phyloP scores from a whole-genome alignment of 2,888 invertebrate species.

The Beris chalybata region DNA sequence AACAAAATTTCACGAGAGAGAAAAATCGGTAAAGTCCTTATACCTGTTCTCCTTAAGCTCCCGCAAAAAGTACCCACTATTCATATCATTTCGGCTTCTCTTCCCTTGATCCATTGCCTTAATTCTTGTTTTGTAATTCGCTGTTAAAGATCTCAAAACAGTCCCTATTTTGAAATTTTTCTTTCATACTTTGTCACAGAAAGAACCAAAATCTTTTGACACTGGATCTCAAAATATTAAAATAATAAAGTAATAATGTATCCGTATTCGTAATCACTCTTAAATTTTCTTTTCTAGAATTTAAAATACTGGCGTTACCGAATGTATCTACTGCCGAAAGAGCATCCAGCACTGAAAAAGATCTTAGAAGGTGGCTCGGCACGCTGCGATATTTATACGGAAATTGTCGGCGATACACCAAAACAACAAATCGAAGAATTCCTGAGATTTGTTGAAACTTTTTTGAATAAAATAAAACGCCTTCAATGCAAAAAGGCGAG shows the following conservation, averaged over 20 bases:
- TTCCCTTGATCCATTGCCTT: no score
- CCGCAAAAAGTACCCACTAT: no score
- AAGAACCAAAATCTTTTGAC: neutral
- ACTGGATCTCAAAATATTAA: neutral
- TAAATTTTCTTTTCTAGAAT: constrained; percentile 59
- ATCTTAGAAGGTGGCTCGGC: constrained; percentile 72
- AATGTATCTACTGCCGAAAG: constrained; percentile 82
- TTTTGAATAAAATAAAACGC: constrained; percentile 87
- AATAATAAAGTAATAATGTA: constrained; percentile 7
- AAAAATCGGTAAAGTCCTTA: no score
- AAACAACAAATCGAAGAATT: constrained; percentile 69
- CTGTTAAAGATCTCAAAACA: no score
- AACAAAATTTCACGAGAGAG: no score
- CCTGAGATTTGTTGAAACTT: constrained; percentile 79
- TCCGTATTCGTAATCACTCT: neutral
- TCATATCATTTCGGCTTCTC: no score
- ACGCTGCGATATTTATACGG: constrained; percentile 81
- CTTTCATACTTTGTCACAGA: neutral
- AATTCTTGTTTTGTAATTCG: no score
- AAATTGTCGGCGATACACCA: constrained; percentile 59
- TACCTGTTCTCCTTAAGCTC: no score
- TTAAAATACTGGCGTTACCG: constrained; percentile 91
- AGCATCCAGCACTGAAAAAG: constrained; percentile 76
- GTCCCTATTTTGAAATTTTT: no score
- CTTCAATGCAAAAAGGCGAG: constrained; percentile 72